phyloP scores from a whole-genome alignment of 53 echinoderm and acorn worm species.

The Glandiceps talaboti region DNA sequence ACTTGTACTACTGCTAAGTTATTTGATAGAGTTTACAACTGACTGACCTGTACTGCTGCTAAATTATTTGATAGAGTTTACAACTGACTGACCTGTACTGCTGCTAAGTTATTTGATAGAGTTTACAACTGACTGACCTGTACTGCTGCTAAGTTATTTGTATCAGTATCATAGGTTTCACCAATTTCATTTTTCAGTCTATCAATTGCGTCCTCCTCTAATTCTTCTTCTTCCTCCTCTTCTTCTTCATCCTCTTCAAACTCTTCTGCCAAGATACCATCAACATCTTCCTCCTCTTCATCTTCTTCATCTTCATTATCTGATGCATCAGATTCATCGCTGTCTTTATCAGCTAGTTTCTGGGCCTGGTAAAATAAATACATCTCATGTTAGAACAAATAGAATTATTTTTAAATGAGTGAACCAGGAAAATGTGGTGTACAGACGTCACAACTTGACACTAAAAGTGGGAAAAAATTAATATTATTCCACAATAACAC shows the following conservation, averaged over 20 bases:
- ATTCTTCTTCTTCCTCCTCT: constrained; percentile 91
- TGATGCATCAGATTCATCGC: constrained; percentile 87
- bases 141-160: constrained; percentile 53
- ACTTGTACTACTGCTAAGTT: no score
- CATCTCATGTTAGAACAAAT: no score
- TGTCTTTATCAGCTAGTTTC: constrained; percentile 83
- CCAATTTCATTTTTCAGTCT: constrained; percentile 92
- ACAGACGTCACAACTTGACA: no score
- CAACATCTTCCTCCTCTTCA: constrained; percentile 92
- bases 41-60: no score
- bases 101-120: no score
- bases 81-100: no score
- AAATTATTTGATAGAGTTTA: no score
- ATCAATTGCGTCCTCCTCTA: constrained; percentile 89
- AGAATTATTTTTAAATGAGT: no score
- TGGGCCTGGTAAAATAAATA: constrained; percentile 45
- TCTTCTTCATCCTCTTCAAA: constrained; percentile 99
- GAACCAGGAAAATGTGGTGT: no score
- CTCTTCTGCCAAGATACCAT: constrained; percentile 90
- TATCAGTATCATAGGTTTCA: constrained; percentile 92
- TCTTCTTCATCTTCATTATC: constrained; percentile 71
- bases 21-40: no score
- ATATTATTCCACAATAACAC: no score
- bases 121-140: constrained; percentile 56
- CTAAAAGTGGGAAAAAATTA: no score